Conservation (phyloP, 2,113 vertebrate genomes). For the Stegostoma tigrinum region DNA sequence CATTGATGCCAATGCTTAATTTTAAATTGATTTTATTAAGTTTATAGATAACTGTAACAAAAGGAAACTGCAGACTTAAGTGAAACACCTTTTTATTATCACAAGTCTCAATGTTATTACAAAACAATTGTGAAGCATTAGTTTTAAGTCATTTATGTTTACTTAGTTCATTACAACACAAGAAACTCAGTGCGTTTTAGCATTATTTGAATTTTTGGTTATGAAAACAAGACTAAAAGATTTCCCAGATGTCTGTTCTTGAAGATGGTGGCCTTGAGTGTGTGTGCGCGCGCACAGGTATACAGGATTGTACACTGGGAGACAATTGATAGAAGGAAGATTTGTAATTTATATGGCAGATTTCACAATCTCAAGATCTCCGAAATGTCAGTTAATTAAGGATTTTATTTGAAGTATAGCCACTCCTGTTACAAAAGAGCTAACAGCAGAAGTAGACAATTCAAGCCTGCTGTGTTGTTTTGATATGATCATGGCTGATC, state of each 20-base stretch:
- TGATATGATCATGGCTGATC: no score
- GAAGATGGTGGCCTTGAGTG: neutral
- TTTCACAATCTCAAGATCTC: neutral
- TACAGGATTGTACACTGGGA: no score
- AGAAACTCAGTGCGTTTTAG: neutral
- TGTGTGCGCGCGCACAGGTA: no score
- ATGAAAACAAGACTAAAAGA: neutral
- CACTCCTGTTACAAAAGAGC: no score
- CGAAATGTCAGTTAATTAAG: neutral
- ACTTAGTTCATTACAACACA: neutral
- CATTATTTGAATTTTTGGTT: neutral
- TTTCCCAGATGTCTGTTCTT: neutral
- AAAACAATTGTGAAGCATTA: neutral
- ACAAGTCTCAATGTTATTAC: neutral
- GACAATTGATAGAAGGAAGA: neutral
- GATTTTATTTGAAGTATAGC: neutral
- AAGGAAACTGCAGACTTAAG: conserved; percentile 3
- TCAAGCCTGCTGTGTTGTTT: no score
- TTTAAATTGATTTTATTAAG: neutral
- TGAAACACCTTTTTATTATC: neutral
- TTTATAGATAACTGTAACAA: neutral
- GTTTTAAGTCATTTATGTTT: neutral
- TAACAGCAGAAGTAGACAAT: no score
- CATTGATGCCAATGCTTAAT: neutral
- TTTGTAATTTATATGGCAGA: neutral